Conservation (phyloP, 2,888 invertebrate genomes). For the Scaptomyza tumidula region DNA sequence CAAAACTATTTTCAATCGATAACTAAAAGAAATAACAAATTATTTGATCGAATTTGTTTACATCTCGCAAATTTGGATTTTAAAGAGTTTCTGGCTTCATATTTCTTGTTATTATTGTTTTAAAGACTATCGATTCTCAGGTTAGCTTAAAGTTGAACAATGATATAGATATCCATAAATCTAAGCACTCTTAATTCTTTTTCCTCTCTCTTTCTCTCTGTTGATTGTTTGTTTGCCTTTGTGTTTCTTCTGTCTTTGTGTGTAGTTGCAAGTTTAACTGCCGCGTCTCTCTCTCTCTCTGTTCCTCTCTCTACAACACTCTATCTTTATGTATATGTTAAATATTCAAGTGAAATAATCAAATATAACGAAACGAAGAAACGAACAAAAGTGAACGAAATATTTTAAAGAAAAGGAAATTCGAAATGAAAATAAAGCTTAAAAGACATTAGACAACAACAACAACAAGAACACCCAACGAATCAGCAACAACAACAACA, state of each 20-base stretch:
- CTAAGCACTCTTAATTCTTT: neutral
- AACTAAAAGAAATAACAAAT: too few relatives aligned
- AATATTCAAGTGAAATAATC: neutral
- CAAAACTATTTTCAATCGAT: too few relatives aligned
- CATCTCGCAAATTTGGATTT: too few relatives aligned
- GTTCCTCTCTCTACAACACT: neutral
- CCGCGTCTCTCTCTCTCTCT: neutral
- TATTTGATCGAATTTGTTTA: too few relatives aligned
- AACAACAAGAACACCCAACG: neutral
- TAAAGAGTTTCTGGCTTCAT: too few relatives aligned
- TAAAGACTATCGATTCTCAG: neutral
- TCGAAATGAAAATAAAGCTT: constrained; percentile 3
- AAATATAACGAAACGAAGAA: constrained; percentile 12
- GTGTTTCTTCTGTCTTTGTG: neutral
- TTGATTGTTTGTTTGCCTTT: neutral
- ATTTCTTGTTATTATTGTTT: too few relatives aligned
- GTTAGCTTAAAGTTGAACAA: neutral
- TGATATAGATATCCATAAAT: too few relatives aligned
- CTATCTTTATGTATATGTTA: constrained; percentile 1
- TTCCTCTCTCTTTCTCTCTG: neutral
- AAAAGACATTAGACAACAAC: constrained; percentile 6
- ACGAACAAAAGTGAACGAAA: neutral
- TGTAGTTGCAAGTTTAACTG: constrained; percentile 17
- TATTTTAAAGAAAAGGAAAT: constrained; percentile 7
- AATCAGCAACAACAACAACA: constrained; percentile 7